Conservation (phyloP, 30 jellyfish, hydroid and myxozoan genomes). For the Cassiopea xamachana region DNA sequence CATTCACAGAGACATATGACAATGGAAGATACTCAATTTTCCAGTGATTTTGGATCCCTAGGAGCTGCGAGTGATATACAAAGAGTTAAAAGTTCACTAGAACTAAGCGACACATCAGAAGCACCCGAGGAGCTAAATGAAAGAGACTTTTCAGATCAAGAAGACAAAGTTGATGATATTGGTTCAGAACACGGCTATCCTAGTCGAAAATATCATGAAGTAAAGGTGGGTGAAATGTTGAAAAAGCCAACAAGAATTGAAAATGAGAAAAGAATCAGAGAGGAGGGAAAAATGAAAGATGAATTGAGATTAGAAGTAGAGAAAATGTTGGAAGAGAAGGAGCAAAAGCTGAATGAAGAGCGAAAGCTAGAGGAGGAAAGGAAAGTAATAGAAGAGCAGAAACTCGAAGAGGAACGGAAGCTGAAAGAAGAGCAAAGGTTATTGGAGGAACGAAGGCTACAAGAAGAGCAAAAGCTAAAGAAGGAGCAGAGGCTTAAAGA, state of each 20-base stretch:
- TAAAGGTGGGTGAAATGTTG: neutral
- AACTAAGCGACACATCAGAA: constrained; percentile 19
- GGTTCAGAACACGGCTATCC: constrained; percentile 28
- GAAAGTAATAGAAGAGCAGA: neutral
- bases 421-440: neutral
- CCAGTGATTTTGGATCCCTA: constrained; percentile 59
- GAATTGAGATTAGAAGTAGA: neutral
- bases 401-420: neutral
- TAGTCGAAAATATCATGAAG: neutral
- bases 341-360: constrained; percentile 7
- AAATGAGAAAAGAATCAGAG: neutral
- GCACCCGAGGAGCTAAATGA: constrained; percentile 18
- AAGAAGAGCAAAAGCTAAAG: neutral
- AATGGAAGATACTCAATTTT: constrained; percentile 2
- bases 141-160: neutral
- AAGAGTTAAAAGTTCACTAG: constrained; percentile 11
- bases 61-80: constrained; percentile 62
- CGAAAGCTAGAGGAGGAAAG: neutral
- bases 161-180: constrained; percentile 32
- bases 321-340: neutral
- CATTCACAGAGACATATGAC: neutral
- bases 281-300: neutral
- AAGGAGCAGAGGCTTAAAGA: neutral
- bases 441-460: no score
- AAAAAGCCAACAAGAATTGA: neutral